Base-by-base conservation (phyloP, 2,113 vertebrate species). In the Rhinichthys klamathensis region DNA sequence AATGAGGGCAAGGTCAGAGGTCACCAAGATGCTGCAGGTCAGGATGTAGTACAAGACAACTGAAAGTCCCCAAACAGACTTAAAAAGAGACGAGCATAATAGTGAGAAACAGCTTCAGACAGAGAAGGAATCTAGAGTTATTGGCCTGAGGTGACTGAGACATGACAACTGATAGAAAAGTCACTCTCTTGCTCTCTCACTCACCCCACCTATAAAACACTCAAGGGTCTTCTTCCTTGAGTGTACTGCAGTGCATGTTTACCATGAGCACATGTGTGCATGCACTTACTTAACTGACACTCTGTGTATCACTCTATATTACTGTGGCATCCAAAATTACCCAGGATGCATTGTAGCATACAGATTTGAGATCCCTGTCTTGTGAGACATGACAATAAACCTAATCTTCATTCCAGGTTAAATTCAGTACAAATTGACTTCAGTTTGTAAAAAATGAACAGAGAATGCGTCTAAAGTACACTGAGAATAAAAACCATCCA, bases 1-100 rank as follows among this genome's bases (percentile, higher is more conserved):
- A 80, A 80, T 80, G 82, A 88, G 83, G 73, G 58, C 72, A 84
- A 76, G 87, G 85, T 78, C 87, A 85, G 70, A 76, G 78, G 63
- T 87, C 83, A 21, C 72, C 69, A 41, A 80, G 84, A 51, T 30
- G 78, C 73, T 44, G 88, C 85, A 87, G 83, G 83, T 63, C 75
- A 83, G 61, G 16, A 11, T 88, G 85, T 75, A 87, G 54, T 60
- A 87, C 82, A 85, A 88, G 84, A 78, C 38, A 79, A 82, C 78
- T 69, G 18, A 82, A 86, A 83, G 82, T 86, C n/a, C 38, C 65
- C 2, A 25, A 85, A 32, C 15, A 63, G 67, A 51, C 51, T n/a
- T 46, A n/a, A 76, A 84, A 73, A 76, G 21, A 27, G 67, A 84
- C 27, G 73, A 23, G 63, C 21, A 32, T 51, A 49, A 81, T 32